Conservation (phyloP, 2,888 invertebrate species). For the Conchocele bisecta region DNA sequence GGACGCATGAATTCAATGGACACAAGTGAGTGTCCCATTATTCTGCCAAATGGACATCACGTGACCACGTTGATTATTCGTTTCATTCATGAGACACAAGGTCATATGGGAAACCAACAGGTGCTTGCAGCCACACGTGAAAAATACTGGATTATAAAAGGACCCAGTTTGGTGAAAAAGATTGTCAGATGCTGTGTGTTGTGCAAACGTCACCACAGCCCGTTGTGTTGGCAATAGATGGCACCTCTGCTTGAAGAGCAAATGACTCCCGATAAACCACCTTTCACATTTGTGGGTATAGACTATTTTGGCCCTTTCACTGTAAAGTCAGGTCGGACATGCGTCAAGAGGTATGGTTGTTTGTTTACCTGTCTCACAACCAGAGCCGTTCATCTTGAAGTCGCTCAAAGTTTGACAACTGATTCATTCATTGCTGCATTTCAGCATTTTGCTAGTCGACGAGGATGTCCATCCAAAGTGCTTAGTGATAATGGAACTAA, state of each 20-base stretch:
- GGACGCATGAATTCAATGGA: background rate
- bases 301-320: conserved; percentile 37
- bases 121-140: background rate
- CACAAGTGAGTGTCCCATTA: background rate
- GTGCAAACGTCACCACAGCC: conserved; percentile 13
- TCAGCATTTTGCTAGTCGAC: conserved; percentile 33
- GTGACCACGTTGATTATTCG: conserved; percentile 14
- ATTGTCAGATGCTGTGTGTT: background rate
- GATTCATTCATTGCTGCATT: conserved; percentile 39
- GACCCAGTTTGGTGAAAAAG: conserved; percentile 1
- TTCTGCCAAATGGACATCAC: conserved; percentile 5
- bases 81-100: background rate
- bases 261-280: conserved; percentile 23
- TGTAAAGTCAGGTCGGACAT: conserved; percentile 26
- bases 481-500: conserved; percentile 44
- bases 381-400: conserved; percentile 14
- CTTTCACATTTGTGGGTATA: conserved; percentile 35
- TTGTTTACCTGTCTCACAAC: conserved; percentile 35
- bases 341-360: conserved; percentile 31
- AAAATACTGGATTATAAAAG: background rate
- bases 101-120: conserved; percentile 6
- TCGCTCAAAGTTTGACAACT: conserved; percentile 16
- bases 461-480: conserved; percentile 30
- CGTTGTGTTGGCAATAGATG: conserved; percentile 14
- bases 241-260: conserved; percentile 19